Evolutionary conservation across 2,888 invertebrate species (phyloP).

Genomic region (Plebejus argus): DNA sequence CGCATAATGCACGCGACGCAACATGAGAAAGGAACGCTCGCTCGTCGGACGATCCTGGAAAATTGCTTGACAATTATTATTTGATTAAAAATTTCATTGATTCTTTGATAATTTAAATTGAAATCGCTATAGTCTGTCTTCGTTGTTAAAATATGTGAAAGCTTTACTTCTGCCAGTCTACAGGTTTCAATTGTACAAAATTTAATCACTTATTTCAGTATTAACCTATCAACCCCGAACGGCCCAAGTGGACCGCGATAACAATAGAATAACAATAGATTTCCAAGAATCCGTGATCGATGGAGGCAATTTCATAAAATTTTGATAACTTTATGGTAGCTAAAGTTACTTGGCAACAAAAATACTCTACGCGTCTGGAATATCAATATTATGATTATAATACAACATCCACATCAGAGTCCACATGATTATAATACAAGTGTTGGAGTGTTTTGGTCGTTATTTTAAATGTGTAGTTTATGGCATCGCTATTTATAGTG

Average conservation of each 20-base stretch:
- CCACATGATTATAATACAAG: not conserved
- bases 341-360: not conserved
- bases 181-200: no score
- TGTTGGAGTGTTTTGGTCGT: conserved; percentile 17
- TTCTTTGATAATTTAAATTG: not conserved
- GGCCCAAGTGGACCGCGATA: no score
- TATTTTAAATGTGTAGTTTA: conserved; percentile 27
- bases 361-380: not conserved
- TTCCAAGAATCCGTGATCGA: no score
- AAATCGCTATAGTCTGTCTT: not conserved
- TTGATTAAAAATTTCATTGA: not conserved
- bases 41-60: not conserved
- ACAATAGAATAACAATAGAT: no score
- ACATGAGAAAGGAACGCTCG: conserved; percentile 20
- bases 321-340: no score
- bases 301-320: no score
- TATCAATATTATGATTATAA: not conserved
- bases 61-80: not conserved
- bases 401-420: not conserved
- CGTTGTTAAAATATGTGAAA: not conserved
- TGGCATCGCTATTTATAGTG: conserved; percentile 26
- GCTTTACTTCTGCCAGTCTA: no score
- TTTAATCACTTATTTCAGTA: no score
- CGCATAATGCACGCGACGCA: conserved; percentile 64
- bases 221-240: no score